Base-by-base conservation (phyloP, 2,113 vertebrate species). In the Psophia crepitans region DNA sequence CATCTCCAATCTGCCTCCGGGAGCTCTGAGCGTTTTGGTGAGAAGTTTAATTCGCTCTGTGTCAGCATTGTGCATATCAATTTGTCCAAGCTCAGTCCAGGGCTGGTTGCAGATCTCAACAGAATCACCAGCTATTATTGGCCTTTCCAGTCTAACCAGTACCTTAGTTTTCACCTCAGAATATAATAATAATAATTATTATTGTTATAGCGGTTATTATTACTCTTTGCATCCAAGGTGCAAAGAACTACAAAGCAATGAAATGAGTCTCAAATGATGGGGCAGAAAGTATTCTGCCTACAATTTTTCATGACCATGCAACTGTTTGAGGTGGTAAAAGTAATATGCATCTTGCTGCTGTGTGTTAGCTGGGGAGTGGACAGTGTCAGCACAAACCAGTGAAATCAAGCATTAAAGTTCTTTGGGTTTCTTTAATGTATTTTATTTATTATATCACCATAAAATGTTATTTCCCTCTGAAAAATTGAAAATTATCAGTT, bases 401-500 rank as follows among this genome's bases (percentile, higher is more conserved):
- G 30, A 92, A 85, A 71, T 70, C 2, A 90, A 53, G 20, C 87
- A 53, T 44, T 85, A 41, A 70, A 58, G 12, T 39, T 77, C 9
- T 58, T 80, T 60, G 75, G 33, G 9, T 48, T 8, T 77, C 19
- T 66, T 65, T 22, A 90, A 84, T 75, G 12, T 46, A 23, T 79
- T 87, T 66, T 37, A 53, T 73, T 48, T 92, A 54, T 87, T 74
- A 19, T 56, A 81, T 32, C 13, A 74, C 22, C 15, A 37, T 73
- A 61, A 92, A 89, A 58, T 56, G 2, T 49, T 88, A 37, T 35
- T 14, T 84, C 4, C 14, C 4, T 53, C 24, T 61, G 65, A 87
- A 57, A 87, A 91, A 87, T 14, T 79, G 30, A 93, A 94, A 87
- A 95, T 93, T 76, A 64, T 73, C n/a, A 73, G 15, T 44, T 87